phyloP scores from a whole-genome alignment of 2,888 invertebrate genomes.

The Bedellia somnulentella region DNA sequence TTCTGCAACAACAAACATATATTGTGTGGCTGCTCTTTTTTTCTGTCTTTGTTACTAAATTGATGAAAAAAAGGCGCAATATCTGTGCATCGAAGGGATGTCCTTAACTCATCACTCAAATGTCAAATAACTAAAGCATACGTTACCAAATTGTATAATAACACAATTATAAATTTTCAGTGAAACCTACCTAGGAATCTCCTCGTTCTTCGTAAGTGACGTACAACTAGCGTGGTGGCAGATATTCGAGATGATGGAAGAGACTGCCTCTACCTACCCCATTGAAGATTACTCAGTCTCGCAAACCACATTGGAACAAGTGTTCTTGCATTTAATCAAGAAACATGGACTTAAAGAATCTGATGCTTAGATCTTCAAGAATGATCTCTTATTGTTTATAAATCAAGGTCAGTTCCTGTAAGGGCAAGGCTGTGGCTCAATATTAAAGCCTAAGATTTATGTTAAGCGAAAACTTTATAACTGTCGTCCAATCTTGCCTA shows the following conservation, averaged over 20 bases:
- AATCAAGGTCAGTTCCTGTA: too few species aligned
- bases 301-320: constrained; percentile 81
- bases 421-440: too few species aligned
- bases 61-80: too few species aligned
- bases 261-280: constrained; percentile 52
- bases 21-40: constrained; percentile 19
- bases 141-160: not conserved
- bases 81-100: too few species aligned
- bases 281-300: constrained; percentile 80
- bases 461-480: too few species aligned
- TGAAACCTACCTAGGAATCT: constrained; percentile 70
- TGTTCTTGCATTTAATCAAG: constrained; percentile 71
- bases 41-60: too few species aligned
- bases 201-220: constrained; percentile 70
- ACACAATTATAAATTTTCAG: constrained; percentile 23
- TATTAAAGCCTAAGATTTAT: too few species aligned
- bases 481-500: too few species aligned
- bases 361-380: too few species aligned
- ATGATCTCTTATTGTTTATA: too few species aligned
- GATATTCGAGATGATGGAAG: constrained; percentile 72
- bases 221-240: constrained; percentile 65
- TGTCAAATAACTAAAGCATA: not conserved
- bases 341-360: too few species aligned
- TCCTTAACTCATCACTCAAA: too few species aligned
- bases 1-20: constrained; percentile 63